Evolutionary conservation across 1,140 invertebrate genomes (phyloP).

Genomic region (Papilio polytes): DNA sequence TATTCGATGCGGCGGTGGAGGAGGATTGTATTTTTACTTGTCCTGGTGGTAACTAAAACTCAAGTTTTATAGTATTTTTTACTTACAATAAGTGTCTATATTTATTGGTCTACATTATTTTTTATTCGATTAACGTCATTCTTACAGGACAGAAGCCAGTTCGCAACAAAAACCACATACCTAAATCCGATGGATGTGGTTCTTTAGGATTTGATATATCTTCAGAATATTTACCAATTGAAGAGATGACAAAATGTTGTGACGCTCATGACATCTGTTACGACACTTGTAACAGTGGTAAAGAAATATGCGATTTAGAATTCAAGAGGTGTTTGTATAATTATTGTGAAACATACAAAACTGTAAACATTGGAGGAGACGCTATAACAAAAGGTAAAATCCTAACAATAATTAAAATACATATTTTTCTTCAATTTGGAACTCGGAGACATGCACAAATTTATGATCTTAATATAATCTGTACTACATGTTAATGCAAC

Average conservation of each 20-base stretch:
- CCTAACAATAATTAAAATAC: not conserved
- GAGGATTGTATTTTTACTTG: slow-evolving; percentile 92
- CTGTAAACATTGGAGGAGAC: slow-evolving; percentile 85
- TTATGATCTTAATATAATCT: too few species aligned
- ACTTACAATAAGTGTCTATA: not conserved
- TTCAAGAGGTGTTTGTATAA: slow-evolving; percentile 94
- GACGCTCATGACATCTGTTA: slow-evolving; percentile 95
- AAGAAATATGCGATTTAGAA: slow-evolving; percentile 93
- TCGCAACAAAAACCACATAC: slow-evolving; percentile 89
- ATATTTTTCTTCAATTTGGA: not conserved
- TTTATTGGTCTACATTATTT: too few species aligned
- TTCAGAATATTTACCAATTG: slow-evolving; percentile 89
- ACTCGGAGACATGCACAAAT: not conserved
- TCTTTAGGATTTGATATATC: slow-evolving; percentile 90
- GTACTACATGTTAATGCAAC: too few species aligned
- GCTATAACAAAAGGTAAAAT: slow-evolving; percentile 86
- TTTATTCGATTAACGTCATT: too few species aligned
- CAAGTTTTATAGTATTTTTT: not conserved
- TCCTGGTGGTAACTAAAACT: slow-evolving; percentile 84
- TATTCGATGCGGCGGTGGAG: slow-evolving; percentile 92
- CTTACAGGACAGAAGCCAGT: slow-evolving; percentile 86
- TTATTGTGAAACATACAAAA: slow-evolving; percentile 90
- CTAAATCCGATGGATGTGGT: slow-evolving; percentile 92
- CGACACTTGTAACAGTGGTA: slow-evolving; percentile 93
- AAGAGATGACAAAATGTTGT: slow-evolving; percentile 93